These are phyloP conservation scores for Oceanites oceanicus DNA, from an alignment of 2,113 vertebrate genomes.

Conservation along the genomic window DNA sequence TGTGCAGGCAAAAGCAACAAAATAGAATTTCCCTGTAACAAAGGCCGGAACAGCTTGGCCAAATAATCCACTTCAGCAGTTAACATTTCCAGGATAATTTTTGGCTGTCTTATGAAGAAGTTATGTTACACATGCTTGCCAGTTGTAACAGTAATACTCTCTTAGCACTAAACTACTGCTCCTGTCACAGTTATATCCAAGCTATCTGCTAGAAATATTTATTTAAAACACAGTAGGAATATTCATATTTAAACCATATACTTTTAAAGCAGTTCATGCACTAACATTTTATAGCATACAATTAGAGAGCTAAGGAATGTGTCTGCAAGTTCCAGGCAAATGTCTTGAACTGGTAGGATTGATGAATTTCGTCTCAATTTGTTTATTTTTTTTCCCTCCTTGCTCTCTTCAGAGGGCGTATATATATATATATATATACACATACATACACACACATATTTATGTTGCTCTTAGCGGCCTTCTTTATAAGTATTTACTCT, in stretches of 20 bases:
- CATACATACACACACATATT: accelerated
- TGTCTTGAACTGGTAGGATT: neutral
- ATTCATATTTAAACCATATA: neutral
- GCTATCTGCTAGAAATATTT: neutral
- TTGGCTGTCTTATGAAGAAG: neutral
- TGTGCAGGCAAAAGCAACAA: neutral
- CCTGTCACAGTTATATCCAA: neutral
- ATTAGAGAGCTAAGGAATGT: neutral
- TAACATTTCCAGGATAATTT: neutral
- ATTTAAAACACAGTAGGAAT: neutral
- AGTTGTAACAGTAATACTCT: neutral
- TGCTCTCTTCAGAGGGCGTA: neutral
- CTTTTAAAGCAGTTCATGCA: neutral
- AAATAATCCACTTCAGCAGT: neutral
- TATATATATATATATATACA: neutral
- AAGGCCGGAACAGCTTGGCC: neutral
- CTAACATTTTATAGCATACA: neutral
- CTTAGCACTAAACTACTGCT: neutral
- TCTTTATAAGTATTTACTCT: neutral
- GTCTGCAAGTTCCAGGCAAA: neutral
- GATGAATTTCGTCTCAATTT: neutral
- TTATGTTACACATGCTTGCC: neutral
- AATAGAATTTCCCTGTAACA: neutral
- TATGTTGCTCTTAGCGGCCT: neutral
- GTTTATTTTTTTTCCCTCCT: neutral